Evolutionary conservation across 2,888 invertebrate species (phyloP), one percentile per base, ranked within the genome.

Genomic region (Nephrocerus scutellatus): DNA sequence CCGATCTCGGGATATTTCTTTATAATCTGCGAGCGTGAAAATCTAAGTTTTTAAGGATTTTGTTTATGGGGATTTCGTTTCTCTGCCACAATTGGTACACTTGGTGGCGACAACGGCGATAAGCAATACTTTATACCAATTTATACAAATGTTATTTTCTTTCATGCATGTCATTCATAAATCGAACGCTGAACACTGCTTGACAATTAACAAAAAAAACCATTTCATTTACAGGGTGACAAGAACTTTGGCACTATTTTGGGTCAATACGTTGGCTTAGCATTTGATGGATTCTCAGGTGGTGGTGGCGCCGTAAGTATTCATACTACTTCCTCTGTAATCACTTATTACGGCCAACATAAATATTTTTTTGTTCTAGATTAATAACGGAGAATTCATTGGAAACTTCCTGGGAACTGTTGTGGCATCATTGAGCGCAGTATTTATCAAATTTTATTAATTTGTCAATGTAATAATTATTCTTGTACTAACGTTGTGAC

Each of bases 231-330:
- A 32, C 19, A 58, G 60, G 66, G 66, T 12, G 56, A 68, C 38
- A 59, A 59, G 43, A 68, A 69, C 44, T 70, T 69, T 40, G 69
- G 69, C 16, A 57, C 57, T 3, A 67, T 68, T 2, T 44, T 69
- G 30, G 70, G 64, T 5, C 52, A 55, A 22, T 69, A 66, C 45
- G 57, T 68, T 39, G 66, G 65, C 30, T 59, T 59, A 0, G 63
- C 65, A 2, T 53, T 69, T 13, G 69, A 69, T 47, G 69, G 68
- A 0, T 51, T 68, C 2, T 66, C 68, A 1, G 69, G 67, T 0
- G 68, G 68, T 2, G 68, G 68, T 7, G 69, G 68, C 42, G 68
- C 68, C 35, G 68, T 68, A 55, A 46, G 53, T 49, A 8, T 4
- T 3, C 4, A 1, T 1, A 34, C 23, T 9, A 7, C 6, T 8